Evolutionary conservation across 1,140 invertebrate genomes (phyloP), one percentile per base, ranked within the genome.

Genomic region (Trichonephila clavipes): DNA sequence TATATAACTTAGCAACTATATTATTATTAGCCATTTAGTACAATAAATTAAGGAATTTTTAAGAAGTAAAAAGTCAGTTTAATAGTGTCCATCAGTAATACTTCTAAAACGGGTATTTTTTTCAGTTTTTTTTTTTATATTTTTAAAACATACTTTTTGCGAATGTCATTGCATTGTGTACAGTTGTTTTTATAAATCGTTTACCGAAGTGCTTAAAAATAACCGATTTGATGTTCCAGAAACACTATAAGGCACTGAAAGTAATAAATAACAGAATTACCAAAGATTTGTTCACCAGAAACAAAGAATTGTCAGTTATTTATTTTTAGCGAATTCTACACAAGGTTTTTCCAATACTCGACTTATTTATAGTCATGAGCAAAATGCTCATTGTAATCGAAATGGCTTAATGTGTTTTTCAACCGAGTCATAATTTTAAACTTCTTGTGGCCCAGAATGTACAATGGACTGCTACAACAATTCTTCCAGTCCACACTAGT

Each of bases 381-480:
- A 28, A 61, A 90, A 82, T 81, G 58, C 44, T 90, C 59, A 81
- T 82, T 81, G 72, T 90, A 81, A 81, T 81, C 72, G 59, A 61
- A 82, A 40, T 40, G 34, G 34, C 34, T 40, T 40, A 40, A 40
- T 40, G 44, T 58, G 51, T 24, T 69, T 82, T 72, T n/a, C 62
- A 81, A 34, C 18, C 34, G 3, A 10, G 24, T 19, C 51, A 81
- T 81, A 44, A 24, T 40, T n/a, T 21, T 28, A 51, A 85, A 40
- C 72, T 51, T 21, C 24, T 90, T 24, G 44, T 81, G 44, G 24
- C 40, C 90, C 90, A 64, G 59, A 83, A 83, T 91, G 77, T 51
- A 91, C 90, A 91, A 91, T 91, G 90, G 90, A 34, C 90, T 66
- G 62, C 90, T 64, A 28, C 82, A 91, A 85, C 90, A 85, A 91